phyloP scores from a whole-genome alignment of 1,140 invertebrate genomes.

The Wasmannia auropunctata region DNA sequence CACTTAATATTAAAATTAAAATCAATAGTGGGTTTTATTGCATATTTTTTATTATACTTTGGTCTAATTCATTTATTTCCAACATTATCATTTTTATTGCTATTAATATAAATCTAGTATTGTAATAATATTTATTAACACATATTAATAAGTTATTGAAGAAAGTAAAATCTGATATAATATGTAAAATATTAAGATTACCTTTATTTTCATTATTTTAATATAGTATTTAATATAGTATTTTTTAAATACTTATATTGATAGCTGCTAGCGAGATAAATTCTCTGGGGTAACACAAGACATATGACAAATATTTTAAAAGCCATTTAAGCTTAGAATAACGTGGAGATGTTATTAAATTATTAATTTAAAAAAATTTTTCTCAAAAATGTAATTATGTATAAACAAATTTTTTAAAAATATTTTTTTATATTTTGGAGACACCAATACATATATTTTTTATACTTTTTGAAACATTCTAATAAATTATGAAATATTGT shows the following conservation, averaged over 20 bases:
- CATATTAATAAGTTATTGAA: background rate
- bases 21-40: too few species aligned
- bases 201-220: background rate
- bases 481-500: background rate
- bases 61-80: background rate
- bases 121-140: background rate
- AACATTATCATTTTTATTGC: background rate
- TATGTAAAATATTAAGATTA: background rate
- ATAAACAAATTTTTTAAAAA: background rate
- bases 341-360: background rate
- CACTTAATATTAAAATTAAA: too few species aligned
- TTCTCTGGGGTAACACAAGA: background rate
- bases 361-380: background rate
- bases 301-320: background rate
- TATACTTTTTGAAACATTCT: background rate
- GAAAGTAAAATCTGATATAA: background rate
- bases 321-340: background rate
- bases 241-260: too few species aligned
- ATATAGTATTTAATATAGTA: background rate
- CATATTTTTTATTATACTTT: too few species aligned
- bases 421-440: background rate
- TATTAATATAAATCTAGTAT: background rate
- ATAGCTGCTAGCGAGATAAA: background rate
- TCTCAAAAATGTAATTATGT: background rate
- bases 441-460: background rate